phyloP scores from a whole-genome alignment of 1,140 invertebrate species.

The Scaptomyza graminum region DNA sequence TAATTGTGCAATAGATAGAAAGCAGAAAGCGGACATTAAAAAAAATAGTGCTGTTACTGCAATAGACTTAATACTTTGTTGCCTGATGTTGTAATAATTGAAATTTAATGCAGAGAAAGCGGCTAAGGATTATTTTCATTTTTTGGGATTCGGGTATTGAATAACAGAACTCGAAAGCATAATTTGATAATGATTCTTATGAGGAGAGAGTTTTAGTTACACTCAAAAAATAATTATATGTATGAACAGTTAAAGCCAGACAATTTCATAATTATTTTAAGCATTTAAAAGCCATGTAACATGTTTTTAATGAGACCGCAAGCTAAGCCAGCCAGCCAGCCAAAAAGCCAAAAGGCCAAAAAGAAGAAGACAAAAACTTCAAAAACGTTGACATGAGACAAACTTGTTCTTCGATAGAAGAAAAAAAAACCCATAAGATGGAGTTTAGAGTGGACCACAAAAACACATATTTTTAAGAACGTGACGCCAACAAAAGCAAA shows the following conservation, averaged over 20 bases:
- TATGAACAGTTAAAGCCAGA: slow-evolving; percentile 64
- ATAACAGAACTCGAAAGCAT: not conserved
- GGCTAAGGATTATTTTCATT: not conserved
- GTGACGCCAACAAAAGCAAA: slow-evolving; percentile 75
- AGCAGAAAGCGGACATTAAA: slow-evolving; percentile 55
- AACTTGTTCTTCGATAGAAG: slow-evolving; percentile 63
- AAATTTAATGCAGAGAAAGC: slow-evolving; percentile 58
- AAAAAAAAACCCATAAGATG: slow-evolving; percentile 4
- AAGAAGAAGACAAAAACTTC: slow-evolving; percentile 21
- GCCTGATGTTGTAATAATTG: slow-evolving; percentile 73
- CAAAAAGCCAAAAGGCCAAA: slow-evolving; percentile 22
- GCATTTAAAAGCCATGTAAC: slow-evolving; percentile 70
- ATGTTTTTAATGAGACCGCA: slow-evolving; percentile 76
- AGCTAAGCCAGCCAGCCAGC: slow-evolving; percentile 24
- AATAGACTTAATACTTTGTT: slow-evolving; percentile 5
- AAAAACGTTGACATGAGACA: slow-evolving; percentile 43
- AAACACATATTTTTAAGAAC: slow-evolving; percentile 49
- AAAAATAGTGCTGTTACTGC: slow-evolving; percentile 13
- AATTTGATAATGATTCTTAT: no score
- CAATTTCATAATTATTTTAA: slow-evolving; percentile 72
- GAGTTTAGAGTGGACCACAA: slow-evolving; percentile 24
- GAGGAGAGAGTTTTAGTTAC: slow-evolving; percentile 38
- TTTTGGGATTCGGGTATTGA: not conserved
- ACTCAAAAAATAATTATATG: slow-evolving; percentile 63
- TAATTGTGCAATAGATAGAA: slow-evolving; percentile 81